Evolutionary conservation across 2,797 vertebrate genomes (phyloP), one percentile per base, ranked within the genome.

Genomic region (Acrocephalus scirpaceus): DNA sequence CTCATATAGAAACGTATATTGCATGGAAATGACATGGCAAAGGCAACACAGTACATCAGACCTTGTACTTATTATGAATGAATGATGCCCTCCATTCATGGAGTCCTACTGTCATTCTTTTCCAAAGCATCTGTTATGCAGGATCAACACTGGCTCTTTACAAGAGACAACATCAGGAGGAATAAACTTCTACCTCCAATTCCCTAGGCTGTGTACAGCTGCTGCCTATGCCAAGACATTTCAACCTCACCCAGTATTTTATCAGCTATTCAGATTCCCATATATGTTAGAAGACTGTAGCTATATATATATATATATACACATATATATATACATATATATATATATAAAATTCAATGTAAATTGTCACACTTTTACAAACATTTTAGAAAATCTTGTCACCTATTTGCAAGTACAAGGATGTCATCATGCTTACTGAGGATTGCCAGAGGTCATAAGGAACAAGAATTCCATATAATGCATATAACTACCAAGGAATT

Each of bases 11-110:
- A 93, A 93, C 51, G 79, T 15, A 88, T 44, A 71, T 77, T 61
- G 74, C 83, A 92, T 65, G 77, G 64, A 93, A 95, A 91, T 79
- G 60, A 47, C 60, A 78, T 21, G 27, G 84, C 66, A 93, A 83
- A 93, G 58, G 25, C 80, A 92, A 32, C 38, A 34, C 32, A 36
- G 42, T 34, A 65, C 48, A 85, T 85, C 77, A 87, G 77, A n/a
- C 30, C 71, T 65, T 51, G 60, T 50, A 25, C 61, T 92, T 89
- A 38, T 48, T 30, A 14, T 45, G 67, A 92, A 66, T 62, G 29
- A 92, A 67, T 71, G 15, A 87, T 8, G 13, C 50, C 64, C 64
- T 54, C 57, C 2, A 2, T 76, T 92, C 84, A 53, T n/a, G 16
- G 50, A 64, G n/a, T 44, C 50, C 48, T 58, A 51, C 64, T 44